Evolutionary conservation across 2,797 vertebrate genomes (phyloP), one percentile per base, ranked within the genome.

Genomic region (Coregonus suidteri): DNA sequence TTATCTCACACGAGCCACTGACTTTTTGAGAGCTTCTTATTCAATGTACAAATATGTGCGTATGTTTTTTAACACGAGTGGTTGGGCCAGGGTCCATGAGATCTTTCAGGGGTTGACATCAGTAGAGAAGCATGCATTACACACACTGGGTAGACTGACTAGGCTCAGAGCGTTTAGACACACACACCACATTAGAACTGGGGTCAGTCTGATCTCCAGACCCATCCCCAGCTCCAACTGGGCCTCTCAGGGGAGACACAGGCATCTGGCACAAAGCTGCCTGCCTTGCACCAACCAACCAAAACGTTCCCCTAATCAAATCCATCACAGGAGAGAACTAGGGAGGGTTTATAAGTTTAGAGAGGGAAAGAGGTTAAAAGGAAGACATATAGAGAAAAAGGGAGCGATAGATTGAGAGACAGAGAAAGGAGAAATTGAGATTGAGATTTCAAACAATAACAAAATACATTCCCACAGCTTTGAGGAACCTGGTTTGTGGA

Each of bases 111-210:
- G n/a, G 70, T 73, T 77, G 35, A 65, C 59, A 34, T 68, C n/a
- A 31, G 47, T n/a, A 5, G 14, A 66, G 18, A 20, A 71, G 51
- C n/a, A 52, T 47, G n/a, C 64, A 54, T 67, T 68, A 68, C 31
- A 68, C 65, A 5, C 5, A 75, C 74, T 18, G n/a, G 41, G 18
- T 18, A 66, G 59, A 51, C 18, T 37, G 5, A n/a, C 15, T 54
- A 53, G 53, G 75, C 20, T 20, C 31, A 68, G 66, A 68, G 66
- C 66, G 16, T 68, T 68, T 68, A 68, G 34, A 68, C 20, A 68
- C 66, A 64, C 59, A 52, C 51, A 37, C 69, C 20, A 65, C 25
- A 66, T 30, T 31, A 66, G 64, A 14, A 41, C 62, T 11, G 3
- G 66, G 35, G 74, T 53, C 41, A 69, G 59, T 30, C 59, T 3